A percentile compares a stretch with the other conserved stretches of the same genome.
Evolutionary conservation across 64 coral and sea anemone species (phyloP).

Genomic region (Montipora efflorescens): DNA sequence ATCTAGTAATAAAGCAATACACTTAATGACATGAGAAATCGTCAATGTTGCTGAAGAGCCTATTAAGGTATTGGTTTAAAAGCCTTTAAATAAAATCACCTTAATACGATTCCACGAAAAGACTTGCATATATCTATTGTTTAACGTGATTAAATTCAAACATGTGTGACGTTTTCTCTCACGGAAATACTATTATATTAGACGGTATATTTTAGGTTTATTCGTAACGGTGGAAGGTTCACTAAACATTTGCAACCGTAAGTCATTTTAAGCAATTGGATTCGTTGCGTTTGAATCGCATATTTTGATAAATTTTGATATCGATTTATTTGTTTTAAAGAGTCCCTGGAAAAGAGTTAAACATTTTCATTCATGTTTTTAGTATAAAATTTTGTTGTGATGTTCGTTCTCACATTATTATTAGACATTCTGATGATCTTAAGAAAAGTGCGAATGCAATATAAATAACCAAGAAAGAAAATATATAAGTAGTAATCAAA

Average conservation of each 20-base stretch:
- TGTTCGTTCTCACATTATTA: no score
- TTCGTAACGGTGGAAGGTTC: neutral
- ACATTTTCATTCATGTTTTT: no score
- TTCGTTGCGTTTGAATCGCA: neutral
- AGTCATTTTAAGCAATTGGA: neutral
- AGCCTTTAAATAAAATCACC: neutral
- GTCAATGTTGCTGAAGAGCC: neutral
- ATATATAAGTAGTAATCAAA: no score
- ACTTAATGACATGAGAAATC: neutral
- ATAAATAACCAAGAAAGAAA: no score
- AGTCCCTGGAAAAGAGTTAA: no score
- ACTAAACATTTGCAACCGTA: neutral
- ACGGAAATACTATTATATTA: neutral
- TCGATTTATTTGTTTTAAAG: no score
- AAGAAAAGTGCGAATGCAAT: no score
- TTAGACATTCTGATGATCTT: no score
- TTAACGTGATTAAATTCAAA: neutral
- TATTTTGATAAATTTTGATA: neutral
- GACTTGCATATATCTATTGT: neutral
- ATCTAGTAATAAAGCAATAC: neutral
- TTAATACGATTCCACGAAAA: neutral
- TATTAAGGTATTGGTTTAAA: neutral
- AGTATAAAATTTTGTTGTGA: no score
- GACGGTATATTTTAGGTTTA: no score
- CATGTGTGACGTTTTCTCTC: neutral